phyloP scores from a whole-genome alignment of 2,888 invertebrate species.

The Enchytraeus crypticus region DNA sequence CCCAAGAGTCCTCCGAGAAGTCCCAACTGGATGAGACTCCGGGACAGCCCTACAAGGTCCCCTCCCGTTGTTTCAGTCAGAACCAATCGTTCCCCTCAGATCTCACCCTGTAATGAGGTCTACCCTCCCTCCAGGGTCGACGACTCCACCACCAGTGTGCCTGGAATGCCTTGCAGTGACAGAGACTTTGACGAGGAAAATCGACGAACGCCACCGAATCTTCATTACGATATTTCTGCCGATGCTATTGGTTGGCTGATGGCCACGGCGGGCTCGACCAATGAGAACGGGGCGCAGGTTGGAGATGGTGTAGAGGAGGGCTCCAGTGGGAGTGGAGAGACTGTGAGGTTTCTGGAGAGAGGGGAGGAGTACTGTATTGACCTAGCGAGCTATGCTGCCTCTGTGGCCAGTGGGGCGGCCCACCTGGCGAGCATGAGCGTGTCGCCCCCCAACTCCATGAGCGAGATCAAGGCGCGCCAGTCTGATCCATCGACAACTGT shows the following conservation, averaged over 20 bases:
- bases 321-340: not conserved
- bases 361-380: slow-evolving; percentile 29
- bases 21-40: slow-evolving; percentile 18
- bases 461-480: not conserved
- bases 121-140: slow-evolving; percentile 4
- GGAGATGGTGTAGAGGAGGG: not conserved
- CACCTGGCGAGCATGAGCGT: slow-evolving; percentile 43
- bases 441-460: slow-evolving; percentile 33
- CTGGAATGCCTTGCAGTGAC: slow-evolving; percentile 5
- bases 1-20: slow-evolving; percentile 8
- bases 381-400: slow-evolving; percentile 44
- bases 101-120: slow-evolving; percentile 5
- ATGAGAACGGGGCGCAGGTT: not conserved
- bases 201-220: not conserved
- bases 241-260: not conserved
- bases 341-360: not conserved
- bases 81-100: not conserved
- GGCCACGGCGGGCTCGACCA: not conserved
- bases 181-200: slow-evolving; percentile 1
- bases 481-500: not conserved
- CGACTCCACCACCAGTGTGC: not conserved
- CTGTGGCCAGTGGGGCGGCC: slow-evolving; percentile 44
- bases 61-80: not conserved
- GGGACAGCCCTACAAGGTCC: slow-evolving; percentile 2
- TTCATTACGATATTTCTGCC: not conserved